A percentile compares a stretch with the other conserved stretches of the same genome.
Conservation (phyloP, 2,888 invertebrate species). For the Aspidiotus rigidus region DNA sequence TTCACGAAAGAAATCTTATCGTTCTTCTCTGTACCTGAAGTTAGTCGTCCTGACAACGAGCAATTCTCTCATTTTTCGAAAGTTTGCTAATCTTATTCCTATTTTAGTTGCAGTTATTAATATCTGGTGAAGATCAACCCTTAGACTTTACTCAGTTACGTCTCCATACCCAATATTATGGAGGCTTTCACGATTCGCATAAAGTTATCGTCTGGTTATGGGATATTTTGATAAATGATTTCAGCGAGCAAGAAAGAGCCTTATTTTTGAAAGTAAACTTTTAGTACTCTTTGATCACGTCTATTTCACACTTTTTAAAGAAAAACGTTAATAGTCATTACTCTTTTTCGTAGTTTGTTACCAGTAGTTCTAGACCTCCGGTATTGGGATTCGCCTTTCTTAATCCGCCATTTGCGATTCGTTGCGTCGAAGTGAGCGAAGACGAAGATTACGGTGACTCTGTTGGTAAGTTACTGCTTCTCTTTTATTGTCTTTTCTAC, state of each 20-base stretch:
- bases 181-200: slow-evolving; percentile 97
- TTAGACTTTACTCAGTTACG: slow-evolving; percentile 79
- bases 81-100: neutral
- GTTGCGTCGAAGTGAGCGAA: slow-evolving; percentile 98
- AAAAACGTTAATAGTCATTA: slow-evolving; percentile 15
- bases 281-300: neutral
- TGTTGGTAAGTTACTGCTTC: slow-evolving; percentile 51
- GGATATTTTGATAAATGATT: slow-evolving; percentile 94
- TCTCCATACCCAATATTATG: slow-evolving; percentile 94
- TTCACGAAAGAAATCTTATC: slow-evolving; percentile 91
- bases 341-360: slow-evolving; percentile 58
- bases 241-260: slow-evolving; percentile 79
- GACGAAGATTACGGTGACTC: slow-evolving; percentile 89
- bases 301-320: neutral
- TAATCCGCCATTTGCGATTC: slow-evolving; percentile 94
- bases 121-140: slow-evolving; percentile 91
- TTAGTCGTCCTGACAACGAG: slow-evolving; percentile 41
- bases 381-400: slow-evolving; percentile 90
- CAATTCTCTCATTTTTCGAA: slow-evolving; percentile 4
- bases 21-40: slow-evolving; percentile 90
- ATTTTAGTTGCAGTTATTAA: slow-evolving; percentile 52
- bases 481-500: neutral
- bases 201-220: slow-evolving; percentile 96
- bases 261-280: slow-evolving; percentile 77
- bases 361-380: slow-evolving; percentile 95